Conservation (phyloP, 2,797 vertebrate species). For the Sebastes elongatus region DNA sequence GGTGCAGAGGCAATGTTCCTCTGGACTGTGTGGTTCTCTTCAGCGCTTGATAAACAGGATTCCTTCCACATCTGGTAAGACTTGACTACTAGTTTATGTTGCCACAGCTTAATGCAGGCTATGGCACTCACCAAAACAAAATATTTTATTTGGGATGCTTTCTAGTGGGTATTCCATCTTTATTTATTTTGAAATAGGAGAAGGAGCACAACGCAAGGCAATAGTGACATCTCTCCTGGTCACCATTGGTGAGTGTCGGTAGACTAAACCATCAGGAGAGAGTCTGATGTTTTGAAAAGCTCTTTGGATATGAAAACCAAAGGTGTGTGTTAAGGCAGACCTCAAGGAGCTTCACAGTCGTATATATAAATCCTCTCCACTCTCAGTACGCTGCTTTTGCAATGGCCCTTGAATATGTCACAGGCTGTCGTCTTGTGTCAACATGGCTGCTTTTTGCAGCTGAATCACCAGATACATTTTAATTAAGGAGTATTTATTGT, state of each 20-base stretch:
- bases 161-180: conserved; percentile 22
- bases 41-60: conserved; percentile 52
- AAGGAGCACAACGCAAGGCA: not conserved
- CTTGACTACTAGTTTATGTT: conserved; percentile 26
- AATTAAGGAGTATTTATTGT: conserved; percentile 49
- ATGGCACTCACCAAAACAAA: conserved; percentile 31
- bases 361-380: conserved; percentile 2
- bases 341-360: conserved; percentile 5
- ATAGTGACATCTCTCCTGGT: conserved; percentile 22
- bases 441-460: conserved; percentile 7
- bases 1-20: conserved; percentile 27
- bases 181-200: conserved; percentile 43
- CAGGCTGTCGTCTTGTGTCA: conserved; percentile 19
- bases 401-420: conserved; percentile 22
- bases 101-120: not conserved
- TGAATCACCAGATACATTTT: conserved; percentile 27
- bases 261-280: conserved; percentile 41
- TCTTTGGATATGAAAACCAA: conserved; percentile 36
- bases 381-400: not conserved
- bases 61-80: conserved; percentile 47
- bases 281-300: conserved; percentile 20
- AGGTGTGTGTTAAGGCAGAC: conserved; percentile 18
- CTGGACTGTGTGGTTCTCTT: conserved; percentile 27
- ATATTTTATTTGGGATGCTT: conserved; percentile 38
- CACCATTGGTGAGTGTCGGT: not conserved